These are phyloP conservation scores for Sylvilagus bachmani DNA, from an alignment of 2,113 vertebrate species.

Conservation along the genomic window DNA sequence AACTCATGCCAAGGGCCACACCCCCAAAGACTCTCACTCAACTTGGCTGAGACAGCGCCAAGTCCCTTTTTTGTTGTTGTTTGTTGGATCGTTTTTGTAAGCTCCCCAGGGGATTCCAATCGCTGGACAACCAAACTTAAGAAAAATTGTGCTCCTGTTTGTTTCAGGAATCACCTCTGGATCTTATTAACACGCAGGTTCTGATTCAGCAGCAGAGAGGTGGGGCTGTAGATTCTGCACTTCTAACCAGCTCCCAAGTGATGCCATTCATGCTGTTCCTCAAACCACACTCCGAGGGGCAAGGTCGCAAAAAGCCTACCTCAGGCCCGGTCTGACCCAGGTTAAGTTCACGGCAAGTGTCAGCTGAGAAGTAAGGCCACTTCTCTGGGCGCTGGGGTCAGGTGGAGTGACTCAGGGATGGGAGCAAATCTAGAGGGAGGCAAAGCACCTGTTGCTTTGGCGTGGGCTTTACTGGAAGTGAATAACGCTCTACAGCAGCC, in stretches of 20 bases:
- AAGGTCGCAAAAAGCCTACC: not conserved
- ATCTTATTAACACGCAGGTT: not conserved
- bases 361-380: not conserved
- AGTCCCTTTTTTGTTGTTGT: not conserved
- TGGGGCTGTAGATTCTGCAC: not conserved
- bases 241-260: not conserved
- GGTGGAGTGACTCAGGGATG: not conserved
- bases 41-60: not conserved
- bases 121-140: not conserved
- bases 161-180: not conserved
- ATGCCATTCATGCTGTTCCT: too few species aligned
- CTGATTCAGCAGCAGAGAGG: not conserved
- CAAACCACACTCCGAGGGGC: not conserved
- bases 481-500: not conserved
- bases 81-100: not conserved
- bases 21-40: not conserved
- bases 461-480: not conserved
- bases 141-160: not conserved
- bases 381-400: not conserved
- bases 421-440: not conserved
- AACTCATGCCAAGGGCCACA: too few species aligned
- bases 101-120: not conserved
- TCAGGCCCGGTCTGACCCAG: not conserved
- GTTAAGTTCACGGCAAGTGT: not conserved
- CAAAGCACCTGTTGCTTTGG: not conserved